Evolutionary conservation across 2,113 vertebrate species (phyloP), one percentile per base, ranked within the genome.

Genomic region (Nothobranchius kuhntae): DNA sequence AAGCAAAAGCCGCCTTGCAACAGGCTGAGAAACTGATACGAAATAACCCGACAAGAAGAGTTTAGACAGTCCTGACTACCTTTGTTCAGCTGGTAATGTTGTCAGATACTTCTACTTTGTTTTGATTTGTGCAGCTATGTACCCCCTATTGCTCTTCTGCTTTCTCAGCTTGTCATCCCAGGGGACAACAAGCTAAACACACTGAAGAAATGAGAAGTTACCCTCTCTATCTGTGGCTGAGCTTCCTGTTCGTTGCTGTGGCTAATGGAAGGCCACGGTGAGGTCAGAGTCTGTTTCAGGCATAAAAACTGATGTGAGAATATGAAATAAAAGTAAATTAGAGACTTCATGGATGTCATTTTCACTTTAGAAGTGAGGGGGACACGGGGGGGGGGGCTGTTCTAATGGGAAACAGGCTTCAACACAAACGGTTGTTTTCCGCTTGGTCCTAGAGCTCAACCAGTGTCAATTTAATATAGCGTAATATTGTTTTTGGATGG

Each of bases 201-300:
- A 50, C 38, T 54, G 65, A 72, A 63, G 61, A 68, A 81, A 85
- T 72, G 83, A 70, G 78, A 87, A 86, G 76, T 71, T 45, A 70
- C 60, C 67, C 0, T 13, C 21, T 61, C 13, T 61, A 71, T 82
- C 66, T 64, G 70, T 83, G 80, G 78, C 72, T 84, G 35, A 68
- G 72, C 71, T 88, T 90, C 89, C 85, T 86, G 76, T 74, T 0
- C 77, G 54, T 61, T 53, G 38, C 13, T 60, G 72, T 71, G 66
- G 82, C 63, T 36, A 42, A 68, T 68, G 53, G 68, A 44, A 77
- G 11, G 53, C 61, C 53, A 60, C 58, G 53, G 1, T 48, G 35
- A 66, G 42, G 36, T 38, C 52, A 48, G 51, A 51, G 17, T 63
- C 21, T 50, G 1, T 0, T 9, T 3, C 3, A 26, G 46, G 35